Evolutionary conservation across 37 sponge, comb jelly and placozoan genomes (phyloP), one percentile per base, ranked within the genome.

Genomic region (Sycon ciliatum): DNA sequence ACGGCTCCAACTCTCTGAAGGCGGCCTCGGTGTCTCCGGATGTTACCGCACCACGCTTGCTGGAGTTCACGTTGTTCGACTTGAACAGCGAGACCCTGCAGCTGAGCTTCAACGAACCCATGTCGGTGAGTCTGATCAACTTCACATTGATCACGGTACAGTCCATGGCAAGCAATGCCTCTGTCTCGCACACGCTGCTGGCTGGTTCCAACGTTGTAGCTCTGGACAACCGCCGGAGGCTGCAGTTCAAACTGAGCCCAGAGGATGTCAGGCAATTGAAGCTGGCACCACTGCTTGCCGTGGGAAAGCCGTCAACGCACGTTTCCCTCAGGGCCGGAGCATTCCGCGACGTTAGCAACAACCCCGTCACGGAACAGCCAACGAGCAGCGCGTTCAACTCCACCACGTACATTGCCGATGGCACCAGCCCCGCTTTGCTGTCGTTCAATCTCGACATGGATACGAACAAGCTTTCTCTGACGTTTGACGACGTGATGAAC

Each of bases 81-180:
- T 68, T 86, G 52, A 72, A 90, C 54, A 36, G 29, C 3, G 86
- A 81, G 0, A 61, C 4, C 9, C 57, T 90, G 2, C 56, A 32
- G 1, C 71, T 90, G 16, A 83, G 71, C 29, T 90, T 90, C 42
- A 78, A 62, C 52, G 91, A 90, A 61, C 83, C 86, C 13, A 71
- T 90, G 29, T 83, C 31, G 38, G 78, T 73, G 13, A 77, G 81
- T 20, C 68, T 78, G 27, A 77, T 87, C 67, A 73, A 74, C 23
- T 80, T 87, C 65, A 78, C 84, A 38, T 86, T 83, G 0, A 56
- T 90, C 16, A 63, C 76, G 9, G 32, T 90, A 39, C 69, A 5
- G 36, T 36, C 33, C 5, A 7, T 66, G 29, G 5, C 29, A 34
- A 24, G 20, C 11, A 30, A 24, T 30, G 63, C 7, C 24, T 22